phyloP scores from a whole-genome alignment of 2,113 vertebrate genomes.

The Thunnus maccoyii region DNA sequence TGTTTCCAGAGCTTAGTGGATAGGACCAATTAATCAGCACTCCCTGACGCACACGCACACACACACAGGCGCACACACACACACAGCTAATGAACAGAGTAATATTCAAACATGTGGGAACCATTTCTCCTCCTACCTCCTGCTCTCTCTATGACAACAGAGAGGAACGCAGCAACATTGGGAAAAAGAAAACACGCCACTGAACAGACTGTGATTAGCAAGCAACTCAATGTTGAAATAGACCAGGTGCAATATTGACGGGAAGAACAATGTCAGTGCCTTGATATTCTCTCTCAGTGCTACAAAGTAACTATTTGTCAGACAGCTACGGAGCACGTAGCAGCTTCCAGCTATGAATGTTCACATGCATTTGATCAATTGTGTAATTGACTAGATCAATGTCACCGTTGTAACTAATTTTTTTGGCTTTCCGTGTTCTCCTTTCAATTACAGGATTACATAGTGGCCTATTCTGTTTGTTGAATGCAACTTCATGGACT shows the following conservation, averaged over 20 bases:
- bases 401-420: background rate
- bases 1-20: slow-evolving; percentile 82
- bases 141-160: slow-evolving; percentile 86
- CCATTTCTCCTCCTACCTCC: slow-evolving; percentile 85
- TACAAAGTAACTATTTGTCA: slow-evolving; percentile 5
- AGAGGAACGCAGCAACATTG: slow-evolving; percentile 85
- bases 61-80: slow-evolving; percentile 24
- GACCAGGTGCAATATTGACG: slow-evolving; percentile 66
- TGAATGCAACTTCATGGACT: no score
- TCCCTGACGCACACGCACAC: slow-evolving; percentile 12
- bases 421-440: background rate
- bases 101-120: slow-evolving; percentile 92
- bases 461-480: background rate
- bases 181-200: slow-evolving; percentile 82
- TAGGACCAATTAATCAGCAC: slow-evolving; percentile 90
- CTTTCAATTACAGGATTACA: background rate
- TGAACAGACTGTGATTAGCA: slow-evolving; percentile 63
- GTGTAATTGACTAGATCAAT: background rate
- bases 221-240: slow-evolving; percentile 51
- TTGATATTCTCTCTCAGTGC: background rate
- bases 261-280: slow-evolving; percentile 21
- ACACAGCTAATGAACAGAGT: slow-evolving; percentile 86
- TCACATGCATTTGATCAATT: no score
- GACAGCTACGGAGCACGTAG: background rate
- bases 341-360: background rate